These are phyloP conservation scores for Calephelis perditalis DNA, from an alignment of 2,888 invertebrate species.

Conservation along the genomic window DNA sequence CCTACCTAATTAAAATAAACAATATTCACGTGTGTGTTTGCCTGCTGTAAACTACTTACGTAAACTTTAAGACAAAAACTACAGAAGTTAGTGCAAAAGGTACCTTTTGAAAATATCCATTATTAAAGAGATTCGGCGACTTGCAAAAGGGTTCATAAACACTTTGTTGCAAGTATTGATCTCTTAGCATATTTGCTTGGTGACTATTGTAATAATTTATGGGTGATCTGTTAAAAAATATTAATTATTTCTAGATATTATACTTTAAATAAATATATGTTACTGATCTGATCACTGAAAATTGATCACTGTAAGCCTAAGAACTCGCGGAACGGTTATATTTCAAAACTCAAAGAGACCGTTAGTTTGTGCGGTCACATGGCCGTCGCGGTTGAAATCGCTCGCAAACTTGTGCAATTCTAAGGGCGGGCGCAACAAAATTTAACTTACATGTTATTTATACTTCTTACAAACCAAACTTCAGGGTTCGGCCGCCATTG, in stretches of 20 bases:
- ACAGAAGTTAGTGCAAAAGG: not conserved
- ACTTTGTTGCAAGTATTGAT: constrained; percentile 3
- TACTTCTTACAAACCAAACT: constrained; percentile 53
- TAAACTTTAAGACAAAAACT: no score
- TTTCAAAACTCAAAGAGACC: no score
- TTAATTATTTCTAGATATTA: constrained; percentile 28
- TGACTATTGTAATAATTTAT: constrained; percentile 10
- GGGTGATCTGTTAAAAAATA: constrained; percentile 2
- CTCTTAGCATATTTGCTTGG: constrained; percentile 16
- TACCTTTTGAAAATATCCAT: constrained; percentile 26
- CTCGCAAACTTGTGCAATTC: no score
- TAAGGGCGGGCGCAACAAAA: not conserved
- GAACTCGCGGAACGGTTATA: no score
- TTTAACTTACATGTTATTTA: constrained; percentile 44
- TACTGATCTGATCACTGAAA: no score
- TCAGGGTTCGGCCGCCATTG: constrained; percentile 34
- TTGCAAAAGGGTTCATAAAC: constrained; percentile 5
- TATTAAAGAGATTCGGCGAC: not conserved
- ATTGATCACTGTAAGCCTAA: no score
- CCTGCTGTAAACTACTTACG: no score
- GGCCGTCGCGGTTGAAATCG: no score
- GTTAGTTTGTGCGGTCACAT: no score
- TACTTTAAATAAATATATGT: not conserved
- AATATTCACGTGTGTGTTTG: no score
- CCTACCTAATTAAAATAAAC: no score